Evolutionary conservation across 1,140 invertebrate genomes (phyloP).

Genomic region (Zaprionus inermis): DNA sequence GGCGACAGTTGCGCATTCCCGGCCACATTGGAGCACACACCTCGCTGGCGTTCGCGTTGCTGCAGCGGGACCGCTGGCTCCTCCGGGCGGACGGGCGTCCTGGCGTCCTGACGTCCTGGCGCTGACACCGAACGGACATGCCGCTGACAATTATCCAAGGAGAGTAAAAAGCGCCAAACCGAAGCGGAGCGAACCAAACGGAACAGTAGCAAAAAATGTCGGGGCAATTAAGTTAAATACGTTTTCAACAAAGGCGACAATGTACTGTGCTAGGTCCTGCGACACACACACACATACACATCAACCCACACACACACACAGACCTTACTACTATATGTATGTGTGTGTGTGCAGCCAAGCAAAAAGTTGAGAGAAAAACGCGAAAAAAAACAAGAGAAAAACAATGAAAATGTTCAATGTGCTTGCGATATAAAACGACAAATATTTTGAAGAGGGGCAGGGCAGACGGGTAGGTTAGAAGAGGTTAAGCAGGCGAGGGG

Average conservation of each 20-base stretch:
- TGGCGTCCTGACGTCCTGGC: conserved; percentile 27
- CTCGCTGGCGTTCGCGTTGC: conserved; percentile 38
- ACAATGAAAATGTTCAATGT: conserved; percentile 50
- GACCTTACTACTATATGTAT: not conserved
- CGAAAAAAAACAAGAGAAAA: conserved; percentile 38
- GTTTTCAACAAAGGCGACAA: conserved; percentile 57
- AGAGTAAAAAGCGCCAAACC: conserved; percentile 48
- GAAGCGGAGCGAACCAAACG: not conserved
- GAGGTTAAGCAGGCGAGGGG: not conserved
- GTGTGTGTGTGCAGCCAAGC: conserved; percentile 53
- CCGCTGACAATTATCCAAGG: conserved; percentile 72
- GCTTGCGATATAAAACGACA: conserved; percentile 56
- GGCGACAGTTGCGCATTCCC: conserved; percentile 65
- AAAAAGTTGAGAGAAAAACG: conserved; percentile 65
- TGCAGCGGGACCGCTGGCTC: not conserved
- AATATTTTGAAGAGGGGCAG: conserved; percentile 53
- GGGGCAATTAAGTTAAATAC: conserved; percentile 75
- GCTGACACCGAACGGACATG: conserved; percentile 77
- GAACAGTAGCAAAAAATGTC: conserved; percentile 46
- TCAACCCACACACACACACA: not conserved
- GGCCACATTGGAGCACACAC: conserved; percentile 47
- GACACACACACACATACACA: conserved; percentile 18
- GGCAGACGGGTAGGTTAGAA: not conserved
- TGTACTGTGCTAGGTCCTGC: conserved; percentile 56
- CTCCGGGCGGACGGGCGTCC: conserved; percentile 29